Evolutionary conservation across 2,888 invertebrate species (phyloP).

Genomic region (Drosophila birchii): DNA sequence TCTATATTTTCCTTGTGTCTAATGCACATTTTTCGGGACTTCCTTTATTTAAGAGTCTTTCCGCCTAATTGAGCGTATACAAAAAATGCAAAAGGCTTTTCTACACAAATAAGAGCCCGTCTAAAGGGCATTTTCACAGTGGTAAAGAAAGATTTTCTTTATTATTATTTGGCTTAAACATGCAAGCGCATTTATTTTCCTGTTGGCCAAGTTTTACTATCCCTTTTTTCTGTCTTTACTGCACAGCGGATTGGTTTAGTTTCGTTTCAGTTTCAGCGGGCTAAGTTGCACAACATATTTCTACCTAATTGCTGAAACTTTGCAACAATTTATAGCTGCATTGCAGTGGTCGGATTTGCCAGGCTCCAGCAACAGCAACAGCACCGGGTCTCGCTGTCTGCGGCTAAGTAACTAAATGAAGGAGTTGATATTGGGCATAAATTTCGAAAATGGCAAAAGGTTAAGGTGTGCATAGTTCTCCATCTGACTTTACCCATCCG

Average conservation of each 20-base stretch:
- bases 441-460: constrained; percentile 37
- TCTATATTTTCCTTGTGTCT: neutral
- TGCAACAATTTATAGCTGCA: constrained; percentile 72
- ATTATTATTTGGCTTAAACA: constrained; percentile 70
- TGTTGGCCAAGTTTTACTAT: constrained; percentile 46
- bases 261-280: constrained; percentile 35
- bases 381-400: constrained; percentile 1
- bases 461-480: constrained; percentile 49
- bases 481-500: constrained; percentile 25
- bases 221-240: constrained; percentile 10
- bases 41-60: constrained; percentile 34
- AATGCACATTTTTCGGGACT: neutral
- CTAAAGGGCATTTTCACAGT: constrained; percentile 4
- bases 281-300: constrained; percentile 63
- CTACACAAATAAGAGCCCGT: constrained; percentile 2
- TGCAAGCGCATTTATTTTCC: constrained; percentile 70
- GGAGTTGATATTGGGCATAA: constrained; percentile 51
- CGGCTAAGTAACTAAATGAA: constrained; percentile 47
- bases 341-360: constrained; percentile 54
- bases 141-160: constrained; percentile 53
- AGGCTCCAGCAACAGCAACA: neutral
- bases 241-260: constrained; percentile 36
- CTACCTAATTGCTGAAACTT: constrained; percentile 70
- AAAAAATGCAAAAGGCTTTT: neutral
- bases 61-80: constrained; percentile 31